phyloP scores from a whole-genome alignment of 2,888 invertebrate species.

The Rotaria socialis region DNA sequence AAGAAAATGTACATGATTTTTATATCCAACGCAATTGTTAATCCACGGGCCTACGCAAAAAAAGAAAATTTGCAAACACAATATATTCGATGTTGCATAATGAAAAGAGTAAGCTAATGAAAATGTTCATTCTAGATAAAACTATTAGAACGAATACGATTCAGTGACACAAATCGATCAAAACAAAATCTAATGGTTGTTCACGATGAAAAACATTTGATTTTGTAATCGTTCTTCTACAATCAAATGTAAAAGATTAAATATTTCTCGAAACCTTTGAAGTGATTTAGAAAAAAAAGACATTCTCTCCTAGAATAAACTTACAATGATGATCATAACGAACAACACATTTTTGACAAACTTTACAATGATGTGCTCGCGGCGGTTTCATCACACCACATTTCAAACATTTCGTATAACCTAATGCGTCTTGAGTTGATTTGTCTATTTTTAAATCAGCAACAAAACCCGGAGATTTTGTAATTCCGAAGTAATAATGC shows the following conservation, averaged over 20 bases:
- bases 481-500: not conserved
- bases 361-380: not conserved
- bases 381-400: not conserved
- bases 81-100: no score
- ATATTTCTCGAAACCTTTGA: no score
- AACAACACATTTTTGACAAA: not conserved
- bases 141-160: no score
- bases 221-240: no score
- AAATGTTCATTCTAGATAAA: no score
- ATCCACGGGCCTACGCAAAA: not conserved
- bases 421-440: not conserved
- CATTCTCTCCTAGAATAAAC: not conserved
- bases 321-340: slow-evolving; percentile 37
- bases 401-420: not conserved
- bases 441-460: not conserved
- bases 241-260: no score
- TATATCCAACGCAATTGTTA: slow-evolving; percentile 24
- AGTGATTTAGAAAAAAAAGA: no score
- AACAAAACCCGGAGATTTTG: not conserved
- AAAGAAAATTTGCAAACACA: not conserved
- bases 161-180: no score
- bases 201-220: no score
- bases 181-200: no score
- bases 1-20: slow-evolving; percentile 12
- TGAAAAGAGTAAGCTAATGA: no score